phyloP scores from a whole-genome alignment of 2,797 vertebrate species.

The Schizopygopsis malacanthus region DNA sequence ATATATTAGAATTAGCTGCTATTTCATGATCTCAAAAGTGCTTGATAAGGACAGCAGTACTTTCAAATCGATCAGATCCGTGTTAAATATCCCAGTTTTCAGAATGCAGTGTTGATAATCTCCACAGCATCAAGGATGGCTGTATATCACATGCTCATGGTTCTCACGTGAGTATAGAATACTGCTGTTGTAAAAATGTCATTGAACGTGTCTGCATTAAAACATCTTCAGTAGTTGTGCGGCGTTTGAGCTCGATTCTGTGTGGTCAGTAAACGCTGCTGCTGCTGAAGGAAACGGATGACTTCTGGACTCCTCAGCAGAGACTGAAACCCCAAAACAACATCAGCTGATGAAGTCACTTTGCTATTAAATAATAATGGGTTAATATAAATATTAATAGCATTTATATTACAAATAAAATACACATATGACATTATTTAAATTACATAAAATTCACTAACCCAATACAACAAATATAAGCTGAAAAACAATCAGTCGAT shows the following conservation, averaged over 20 bases:
- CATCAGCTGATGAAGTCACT: neutral
- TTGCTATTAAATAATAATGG: neutral
- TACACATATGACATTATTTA: neutral
- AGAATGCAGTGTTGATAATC: neutral
- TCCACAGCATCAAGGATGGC: neutral
- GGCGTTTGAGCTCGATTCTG: slow-evolving; percentile 87
- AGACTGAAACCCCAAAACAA: slow-evolving; percentile 78
- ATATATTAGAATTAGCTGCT: neutral
- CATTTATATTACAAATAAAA: neutral
- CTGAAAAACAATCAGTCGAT: neutral
- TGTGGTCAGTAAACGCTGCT: slow-evolving; percentile 89
- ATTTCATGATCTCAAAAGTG: slow-evolving; percentile 6
- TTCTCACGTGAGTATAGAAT: neutral
- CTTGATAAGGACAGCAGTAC: neutral
- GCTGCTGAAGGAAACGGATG: slow-evolving; percentile 93
- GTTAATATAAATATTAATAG: neutral
- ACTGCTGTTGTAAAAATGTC: neutral
- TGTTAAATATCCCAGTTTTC: slow-evolving; percentile 4
- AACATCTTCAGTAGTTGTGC: slow-evolving; percentile 81
- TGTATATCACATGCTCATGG: neutral
- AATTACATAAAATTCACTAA: neutral
- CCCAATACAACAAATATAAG: neutral
- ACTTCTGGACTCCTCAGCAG: slow-evolving; percentile 96
- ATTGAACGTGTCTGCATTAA: neutral
- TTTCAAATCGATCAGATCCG: neutral